Evolutionary conservation across 2,113 vertebrate species (phyloP), one percentile per base, ranked within the genome.

Genomic region (Leptobrachium ailaonicum): DNA sequence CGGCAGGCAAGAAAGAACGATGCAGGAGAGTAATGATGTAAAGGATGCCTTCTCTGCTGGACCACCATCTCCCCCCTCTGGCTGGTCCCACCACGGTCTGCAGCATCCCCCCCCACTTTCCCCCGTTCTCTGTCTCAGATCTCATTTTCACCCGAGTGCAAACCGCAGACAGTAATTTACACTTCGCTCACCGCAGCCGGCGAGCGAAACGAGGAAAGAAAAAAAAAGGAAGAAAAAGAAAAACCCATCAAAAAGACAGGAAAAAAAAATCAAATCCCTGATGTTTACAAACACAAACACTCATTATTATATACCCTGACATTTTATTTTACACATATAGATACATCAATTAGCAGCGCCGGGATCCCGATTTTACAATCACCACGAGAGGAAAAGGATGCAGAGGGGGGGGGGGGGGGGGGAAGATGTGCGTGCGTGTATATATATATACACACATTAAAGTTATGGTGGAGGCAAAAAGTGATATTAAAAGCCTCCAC

Each of bases 71-170:
- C 42, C 4, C 6, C 1, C 62, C 41, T 43, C 63, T 41, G 58
- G 13, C 13, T 7, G 11, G 60, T 10, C 43, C 50, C 32, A 20
- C 66, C 40, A 44, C 41, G 4, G 40, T 3, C 10, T 75, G 54
- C 62, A 9, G 60, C 82, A 69, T 32, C 58, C 45, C 74, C 74
- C 10, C 60, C 4, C 1, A 62, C 14, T 45, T 41, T 13, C 50
- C 70, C 50, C 50, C 42, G 11, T 47, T 79, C 77, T 71, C 69
- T 41, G 77, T 73, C 78, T 73, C 78, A 14, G 63, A 80, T 80
- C 78, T 73, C 78, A 80, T 80, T 80, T 80, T 80, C 78, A 73
- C 78, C 78, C 73, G 41, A 67, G 71, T 67, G 73, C 62, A 80
- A 80, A 58, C 71, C 66, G 71, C 71, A 67, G 71, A 45, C 32